Evolutionary conservation across 2,113 vertebrate genomes (phyloP), one percentile per base, ranked within the genome.

Genomic region (Pampusana beccarii): DNA sequence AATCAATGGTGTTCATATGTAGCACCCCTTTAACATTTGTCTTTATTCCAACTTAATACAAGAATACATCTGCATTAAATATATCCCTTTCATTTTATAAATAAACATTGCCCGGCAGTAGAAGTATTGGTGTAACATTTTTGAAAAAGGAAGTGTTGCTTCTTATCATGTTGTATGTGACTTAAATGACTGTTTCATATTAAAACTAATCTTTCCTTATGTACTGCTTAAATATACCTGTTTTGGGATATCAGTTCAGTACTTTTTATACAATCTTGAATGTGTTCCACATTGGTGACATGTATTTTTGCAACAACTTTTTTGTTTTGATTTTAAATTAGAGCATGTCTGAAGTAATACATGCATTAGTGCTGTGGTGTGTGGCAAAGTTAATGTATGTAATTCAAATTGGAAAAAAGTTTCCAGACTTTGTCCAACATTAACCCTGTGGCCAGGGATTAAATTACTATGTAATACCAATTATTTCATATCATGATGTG

Each of bases 261-360:
- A 98, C 98, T 98, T 98, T 97, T 97, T 97, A 98, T 98, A 98
- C 96, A 78, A 98, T 97, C 95, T 97, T 97, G 96, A 98, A 97
- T 98, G 97, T 98, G 98, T 98, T 98, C 98, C 98, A 98, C 98
- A 98, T 98, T 98, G 98, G 98, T 98, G 98, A 98, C 98, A 98
- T 98, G 97, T 98, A 98, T 98, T 97, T 98, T 98, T 98, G 96
- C 97, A 97, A 94, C 94, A 92, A 92, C 82, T 90, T 96, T 96
- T 97, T 97, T 96, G 97, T 98, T 98, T 95, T 53, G 7, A 78
- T 96, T 96, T 96, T 93, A 93, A 97, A 96, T 96, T 98, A 96
- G 97, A 96, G 97, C 97, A 98, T 98, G 97, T 98, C 97, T 97
- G 88, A 98, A 95, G 95, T 97, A 97, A 98, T 92, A 98, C 98